These are phyloP conservation scores for Brienomyrus brachyistius DNA, from an alignment of 2,113 vertebrate genomes.

Conservation along the genomic window DNA sequence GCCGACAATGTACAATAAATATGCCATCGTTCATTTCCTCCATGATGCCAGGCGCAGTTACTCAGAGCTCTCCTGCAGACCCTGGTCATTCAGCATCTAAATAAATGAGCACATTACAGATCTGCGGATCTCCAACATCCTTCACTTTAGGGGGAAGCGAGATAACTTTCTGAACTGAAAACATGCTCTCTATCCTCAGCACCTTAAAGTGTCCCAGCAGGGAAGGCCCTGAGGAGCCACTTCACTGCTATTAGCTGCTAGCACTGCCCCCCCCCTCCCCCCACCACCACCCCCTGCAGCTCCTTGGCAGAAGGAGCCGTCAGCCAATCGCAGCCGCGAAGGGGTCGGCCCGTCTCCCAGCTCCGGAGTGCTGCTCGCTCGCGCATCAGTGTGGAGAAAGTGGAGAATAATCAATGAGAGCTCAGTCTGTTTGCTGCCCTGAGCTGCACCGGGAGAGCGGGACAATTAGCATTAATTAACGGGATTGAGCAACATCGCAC, in stretches of 20 bases:
- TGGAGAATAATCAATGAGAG: constrained; percentile 26
- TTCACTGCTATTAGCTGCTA: constrained; percentile 17
- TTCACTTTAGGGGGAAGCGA: background rate
- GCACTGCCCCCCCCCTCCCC: background rate
- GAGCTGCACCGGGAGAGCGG: background rate
- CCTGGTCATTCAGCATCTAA: background rate
- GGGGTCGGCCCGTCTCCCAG: background rate
- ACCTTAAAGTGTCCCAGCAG: constrained; percentile 4
- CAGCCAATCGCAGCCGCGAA: constrained; percentile 6
- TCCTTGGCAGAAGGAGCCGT: constrained; percentile 3
- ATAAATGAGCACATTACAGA: background rate
- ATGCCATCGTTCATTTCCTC: background rate
- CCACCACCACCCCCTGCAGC: background rate
- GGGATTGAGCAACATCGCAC: background rate
- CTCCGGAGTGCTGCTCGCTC: constrained; percentile 22
- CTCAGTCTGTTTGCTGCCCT: constrained; percentile 11
- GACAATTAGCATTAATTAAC: background rate
- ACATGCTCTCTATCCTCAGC: background rate
- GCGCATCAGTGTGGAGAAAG: constrained; percentile 18
- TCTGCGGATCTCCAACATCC: background rate
- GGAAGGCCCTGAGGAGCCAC: background rate
- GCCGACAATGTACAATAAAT: background rate
- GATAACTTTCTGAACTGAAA: background rate
- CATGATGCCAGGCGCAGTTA: background rate
- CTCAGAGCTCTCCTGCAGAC: background rate